Conservation (phyloP, 2,113 vertebrate species). For the Protobothrops flavoviridis region DNA sequence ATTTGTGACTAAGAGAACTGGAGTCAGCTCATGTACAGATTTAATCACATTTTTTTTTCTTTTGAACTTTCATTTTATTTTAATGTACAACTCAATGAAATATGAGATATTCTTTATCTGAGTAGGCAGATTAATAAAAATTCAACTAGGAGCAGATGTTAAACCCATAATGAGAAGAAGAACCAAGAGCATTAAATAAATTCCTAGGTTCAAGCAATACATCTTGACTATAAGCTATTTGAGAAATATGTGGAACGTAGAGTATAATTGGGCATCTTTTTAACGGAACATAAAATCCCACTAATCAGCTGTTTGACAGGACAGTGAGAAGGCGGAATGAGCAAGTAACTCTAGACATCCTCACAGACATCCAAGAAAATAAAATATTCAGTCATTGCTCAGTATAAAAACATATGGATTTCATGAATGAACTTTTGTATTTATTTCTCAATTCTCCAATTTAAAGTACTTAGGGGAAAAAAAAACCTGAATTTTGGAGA, state of each 20-base stretch:
- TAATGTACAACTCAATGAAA: neutral
- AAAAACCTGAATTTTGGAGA: neutral
- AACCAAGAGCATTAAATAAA: neutral
- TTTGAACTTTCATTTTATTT: neutral
- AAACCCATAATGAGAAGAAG: neutral
- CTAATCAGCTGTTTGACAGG: neutral
- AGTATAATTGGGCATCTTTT: neutral
- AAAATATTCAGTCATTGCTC: neutral
- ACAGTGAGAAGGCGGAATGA: neutral
- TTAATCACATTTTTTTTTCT: neutral
- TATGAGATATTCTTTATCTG: neutral
- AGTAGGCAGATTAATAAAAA: neutral
- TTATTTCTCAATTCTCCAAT: neutral
- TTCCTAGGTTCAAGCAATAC: neutral
- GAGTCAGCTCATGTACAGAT: neutral
- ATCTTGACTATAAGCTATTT: neutral
- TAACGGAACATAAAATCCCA: neutral
- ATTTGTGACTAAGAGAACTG: neutral
- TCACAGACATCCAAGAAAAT: neutral
- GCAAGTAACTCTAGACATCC: neutral
- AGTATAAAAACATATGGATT: neutral
- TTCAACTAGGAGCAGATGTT: neutral
- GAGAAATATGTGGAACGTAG: neutral
- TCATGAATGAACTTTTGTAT: neutral
- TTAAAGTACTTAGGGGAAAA: neutral